These are phyloP conservation scores for Hipposideros larvatus DNA, from an alignment of 2,797 vertebrate species.

Conservation along the genomic window DNA sequence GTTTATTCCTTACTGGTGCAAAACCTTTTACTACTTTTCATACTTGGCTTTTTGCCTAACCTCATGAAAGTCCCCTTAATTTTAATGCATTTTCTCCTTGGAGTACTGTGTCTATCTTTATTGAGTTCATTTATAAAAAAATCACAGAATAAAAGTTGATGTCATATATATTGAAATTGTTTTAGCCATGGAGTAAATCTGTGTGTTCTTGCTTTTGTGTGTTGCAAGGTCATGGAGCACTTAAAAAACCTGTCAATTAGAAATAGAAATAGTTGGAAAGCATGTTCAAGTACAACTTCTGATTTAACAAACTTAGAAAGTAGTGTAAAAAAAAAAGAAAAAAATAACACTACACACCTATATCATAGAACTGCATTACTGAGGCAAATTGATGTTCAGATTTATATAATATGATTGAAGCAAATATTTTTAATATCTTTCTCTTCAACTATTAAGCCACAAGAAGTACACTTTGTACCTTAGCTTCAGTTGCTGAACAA, in stretches of 20 bases:
- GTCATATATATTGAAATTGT: not conserved
- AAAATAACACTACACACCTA: not conserved
- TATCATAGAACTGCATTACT: not conserved
- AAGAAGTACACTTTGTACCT: not conserved
- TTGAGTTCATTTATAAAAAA: slow-evolving; percentile 7
- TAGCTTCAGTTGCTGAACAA: not conserved
- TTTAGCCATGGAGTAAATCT: not conserved
- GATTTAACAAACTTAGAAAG: not conserved
- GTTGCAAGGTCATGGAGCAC: not conserved
- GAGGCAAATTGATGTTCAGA: not conserved
- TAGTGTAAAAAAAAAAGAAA: not conserved
- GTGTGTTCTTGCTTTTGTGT: not conserved
- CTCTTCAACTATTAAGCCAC: not conserved
- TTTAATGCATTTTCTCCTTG: not conserved
- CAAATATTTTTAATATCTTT: not conserved
- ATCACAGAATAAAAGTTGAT: not conserved
- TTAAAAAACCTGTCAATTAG: not conserved
- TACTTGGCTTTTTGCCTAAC: slow-evolving; percentile 53
- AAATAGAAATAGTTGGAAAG: not conserved
- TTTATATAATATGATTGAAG: not conserved
- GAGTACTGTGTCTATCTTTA: not conserved
- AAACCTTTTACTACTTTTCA: not conserved
- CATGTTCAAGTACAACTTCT: not conserved
- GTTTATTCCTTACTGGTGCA: not conserved
- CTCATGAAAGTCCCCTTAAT: slow-evolving; percentile 19